Base-by-base conservation (phyloP, 2,888 invertebrate species). In the Fragum sueziense region DNA sequence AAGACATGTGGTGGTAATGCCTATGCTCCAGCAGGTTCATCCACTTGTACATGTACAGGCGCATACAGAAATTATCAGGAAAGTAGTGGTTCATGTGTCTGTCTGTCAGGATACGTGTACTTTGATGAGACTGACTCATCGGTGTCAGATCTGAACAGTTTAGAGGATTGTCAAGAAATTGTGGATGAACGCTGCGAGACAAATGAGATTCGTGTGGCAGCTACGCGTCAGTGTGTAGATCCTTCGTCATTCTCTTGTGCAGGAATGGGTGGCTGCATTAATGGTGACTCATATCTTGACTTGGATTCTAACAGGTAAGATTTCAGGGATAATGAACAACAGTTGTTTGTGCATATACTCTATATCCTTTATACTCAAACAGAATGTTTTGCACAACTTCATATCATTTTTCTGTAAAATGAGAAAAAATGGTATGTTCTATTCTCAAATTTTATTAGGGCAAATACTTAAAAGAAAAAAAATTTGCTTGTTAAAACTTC, bases 1-100 rank as follows among this genome's bases (percentile, higher is more conserved):
- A 80, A 84, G 54, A 86, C 86, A 0, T 92, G 92, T 82, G 92
- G 92, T 7, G 90, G 90, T 54, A 88, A 90, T 1, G 85, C 92
- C 1, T 61, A 61, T 2, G 80, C 89, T 2, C 25, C 29, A 4
- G 77, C 59, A 7, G 90, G 90, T 2, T 81, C 88, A n/a, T 27
- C 87, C 0, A 37, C 54, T 17, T 92, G 92, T 78, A 76, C 82
- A 2, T 92, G 92, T 78, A 74, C 70, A 1, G 92, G 92, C 2
- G 86, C 85, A 25, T 89, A 87, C 79, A 86, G 92, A n/a, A 65
- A 79, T 31, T 91, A 89, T 88, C 91, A 91, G 82, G 72, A 83
- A 17, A 89, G 90, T 0, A 86, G 85, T 37, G 91, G 90, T 0
- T 83, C 87, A 2, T 92, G 92, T 81, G 84, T 87, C 0, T 92